These are phyloP conservation scores for Exaiptasia diaphana DNA, from an alignment of 64 coral and sea anemone genomes.

Conservation along the genomic window DNA sequence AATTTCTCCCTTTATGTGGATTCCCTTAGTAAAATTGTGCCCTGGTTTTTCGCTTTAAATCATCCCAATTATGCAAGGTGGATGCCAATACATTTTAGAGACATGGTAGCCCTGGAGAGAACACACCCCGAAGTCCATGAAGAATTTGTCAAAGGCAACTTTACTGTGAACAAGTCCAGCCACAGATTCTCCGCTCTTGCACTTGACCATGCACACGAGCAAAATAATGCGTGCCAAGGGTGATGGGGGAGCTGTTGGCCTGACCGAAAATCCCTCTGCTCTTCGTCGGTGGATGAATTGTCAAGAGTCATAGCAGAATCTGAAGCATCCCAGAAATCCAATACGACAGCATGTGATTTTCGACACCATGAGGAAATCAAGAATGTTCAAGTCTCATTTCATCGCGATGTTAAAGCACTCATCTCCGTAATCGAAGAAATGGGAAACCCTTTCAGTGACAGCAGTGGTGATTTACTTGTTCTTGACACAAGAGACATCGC, in stretches of 20 bases:
- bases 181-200: constrained; percentile 22
- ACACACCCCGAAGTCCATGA: neutral
- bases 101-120: constrained; percentile 9
- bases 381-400: constrained; percentile 1
- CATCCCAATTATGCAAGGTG: constrained; percentile 28
- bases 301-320: constrained; percentile 35
- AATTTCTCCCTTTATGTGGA: constrained; percentile 24
- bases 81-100: constrained; percentile 7
- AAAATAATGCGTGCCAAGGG: constrained; percentile 53
- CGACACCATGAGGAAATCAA: constrained; percentile 2
- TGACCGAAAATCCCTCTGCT: constrained; percentile 35
- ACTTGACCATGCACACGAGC: constrained; percentile 51
- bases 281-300: constrained; percentile 51
- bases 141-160: neutral
- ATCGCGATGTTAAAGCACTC: constrained; percentile 13
- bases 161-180: neutral
- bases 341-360: neutral
- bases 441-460: neutral
- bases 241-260: constrained; percentile 51
- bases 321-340: neutral
- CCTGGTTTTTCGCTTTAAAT: constrained; percentile 44
- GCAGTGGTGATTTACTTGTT: too few species aligned
- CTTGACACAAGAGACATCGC: constrained; percentile 12
- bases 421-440: neutral
- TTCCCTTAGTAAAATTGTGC: constrained; percentile 9